These are phyloP conservation scores for Enteromius mattozi DNA, from an alignment of 2,797 vertebrate species.

Conservation along the genomic window DNA sequence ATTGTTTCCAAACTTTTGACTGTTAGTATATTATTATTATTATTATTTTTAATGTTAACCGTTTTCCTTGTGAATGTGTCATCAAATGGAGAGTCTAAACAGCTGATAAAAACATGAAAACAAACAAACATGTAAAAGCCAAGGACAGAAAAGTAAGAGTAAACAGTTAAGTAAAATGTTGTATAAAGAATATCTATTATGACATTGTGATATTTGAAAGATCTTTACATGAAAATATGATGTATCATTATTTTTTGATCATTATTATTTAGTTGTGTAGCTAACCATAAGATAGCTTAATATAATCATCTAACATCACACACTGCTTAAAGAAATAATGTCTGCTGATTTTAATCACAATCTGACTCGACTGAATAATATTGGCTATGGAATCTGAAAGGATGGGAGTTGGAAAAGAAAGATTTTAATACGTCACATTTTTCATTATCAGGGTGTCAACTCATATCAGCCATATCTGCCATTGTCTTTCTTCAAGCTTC, in stretches of 20 bases:
- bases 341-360: background rate
- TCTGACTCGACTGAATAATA: background rate
- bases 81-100: no score
- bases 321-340: background rate
- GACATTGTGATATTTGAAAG: background rate
- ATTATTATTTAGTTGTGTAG: background rate
- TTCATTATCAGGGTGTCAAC: slow-evolving; percentile 12
- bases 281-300: background rate
- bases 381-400: background rate
- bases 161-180: no score
- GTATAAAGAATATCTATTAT: no score
- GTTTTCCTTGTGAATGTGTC: no score
- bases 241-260: background rate
- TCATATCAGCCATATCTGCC: background rate
- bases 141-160: no score
- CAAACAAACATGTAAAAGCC: no score
- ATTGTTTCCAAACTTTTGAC: no score
- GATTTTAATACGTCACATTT: background rate
- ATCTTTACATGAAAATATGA: background rate
- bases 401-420: background rate
- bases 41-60: no score
- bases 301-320: background rate
- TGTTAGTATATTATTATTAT: no score
- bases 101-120: no score
- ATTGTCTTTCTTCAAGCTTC: background rate